A percentile compares a stretch with the other conserved stretches of the same genome.
Conservation (phyloP, 2,797 vertebrate species). For the Picus viridis region DNA sequence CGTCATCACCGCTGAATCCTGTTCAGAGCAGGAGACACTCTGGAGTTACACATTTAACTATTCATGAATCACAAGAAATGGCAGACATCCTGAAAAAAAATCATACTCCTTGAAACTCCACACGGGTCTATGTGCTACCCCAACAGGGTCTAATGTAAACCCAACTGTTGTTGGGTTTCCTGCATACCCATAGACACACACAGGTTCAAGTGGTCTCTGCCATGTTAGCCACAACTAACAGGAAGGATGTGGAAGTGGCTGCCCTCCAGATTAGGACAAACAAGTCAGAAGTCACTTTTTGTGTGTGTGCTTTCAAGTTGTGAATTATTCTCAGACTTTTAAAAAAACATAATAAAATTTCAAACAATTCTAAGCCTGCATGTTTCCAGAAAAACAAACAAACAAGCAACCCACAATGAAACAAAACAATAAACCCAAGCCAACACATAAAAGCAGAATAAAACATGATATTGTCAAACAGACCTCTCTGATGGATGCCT, state of each 20-base stretch:
- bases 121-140: rapidly evolving
- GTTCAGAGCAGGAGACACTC: not conserved
- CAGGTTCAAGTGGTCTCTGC: not conserved
- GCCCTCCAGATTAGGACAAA: not conserved
- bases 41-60: not conserved
- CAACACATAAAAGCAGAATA: not conserved
- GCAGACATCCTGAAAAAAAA: not conserved
- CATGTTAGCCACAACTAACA: rapidly evolving
- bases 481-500: not conserved
- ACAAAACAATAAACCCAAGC: no score
- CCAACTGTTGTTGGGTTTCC: rapidly evolving
- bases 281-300: not conserved
- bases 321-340: not conserved
- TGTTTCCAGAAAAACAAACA: not conserved
- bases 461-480: not conserved
- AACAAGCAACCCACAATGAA: no score
- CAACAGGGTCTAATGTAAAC: rapidly evolving
- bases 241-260: not conserved
- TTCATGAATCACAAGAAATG: not conserved
- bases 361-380: not conserved
- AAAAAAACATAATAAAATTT: not conserved
- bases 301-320: not conserved
- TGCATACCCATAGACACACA: not conserved
- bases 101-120: not conserved
- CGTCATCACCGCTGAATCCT: not conserved